phyloP scores from a whole-genome alignment of 2,797 vertebrate genomes.

The Paramormyrops hopkinsi region DNA sequence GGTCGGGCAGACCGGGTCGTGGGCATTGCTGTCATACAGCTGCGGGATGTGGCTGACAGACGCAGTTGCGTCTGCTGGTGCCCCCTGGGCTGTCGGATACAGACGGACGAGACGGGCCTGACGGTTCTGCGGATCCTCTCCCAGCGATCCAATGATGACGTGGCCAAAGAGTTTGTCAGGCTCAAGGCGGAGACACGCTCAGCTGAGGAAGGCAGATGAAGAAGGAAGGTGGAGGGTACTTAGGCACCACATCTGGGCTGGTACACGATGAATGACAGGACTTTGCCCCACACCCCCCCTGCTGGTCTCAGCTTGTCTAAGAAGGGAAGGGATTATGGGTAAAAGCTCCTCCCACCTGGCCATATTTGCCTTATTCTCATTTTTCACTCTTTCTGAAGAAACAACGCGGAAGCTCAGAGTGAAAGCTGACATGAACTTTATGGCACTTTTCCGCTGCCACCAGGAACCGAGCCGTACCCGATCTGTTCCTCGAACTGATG shows the following conservation, averaged over 20 bases:
- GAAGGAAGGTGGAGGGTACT: neutral
- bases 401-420: neutral
- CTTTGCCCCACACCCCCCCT: neutral
- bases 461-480: neutral
- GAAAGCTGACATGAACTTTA: neutral
- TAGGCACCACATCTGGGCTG: neutral
- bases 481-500: neutral
- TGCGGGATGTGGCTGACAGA: constrained; percentile 79
- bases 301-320: neutral
- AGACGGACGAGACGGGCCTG: constrained; percentile 84
- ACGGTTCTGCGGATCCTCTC: constrained; percentile 87
- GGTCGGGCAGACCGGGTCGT: constrained; percentile 86
- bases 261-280: neutral
- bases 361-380: neutral
- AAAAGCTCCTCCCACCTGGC: neutral
- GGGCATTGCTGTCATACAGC: constrained; percentile 81
- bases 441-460: neutral
- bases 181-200: constrained; percentile 87
- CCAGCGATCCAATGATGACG: constrained; percentile 84
- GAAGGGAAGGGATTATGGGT: neutral
- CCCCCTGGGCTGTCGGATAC: constrained; percentile 74
- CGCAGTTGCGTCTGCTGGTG: constrained; percentile 94
- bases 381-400: neutral
- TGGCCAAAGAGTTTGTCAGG: constrained; percentile 90
- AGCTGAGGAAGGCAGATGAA: constrained; percentile 82